These are phyloP conservation scores for Boloria selene DNA, from an alignment of 2,888 invertebrate genomes.

Conservation along the genomic window DNA sequence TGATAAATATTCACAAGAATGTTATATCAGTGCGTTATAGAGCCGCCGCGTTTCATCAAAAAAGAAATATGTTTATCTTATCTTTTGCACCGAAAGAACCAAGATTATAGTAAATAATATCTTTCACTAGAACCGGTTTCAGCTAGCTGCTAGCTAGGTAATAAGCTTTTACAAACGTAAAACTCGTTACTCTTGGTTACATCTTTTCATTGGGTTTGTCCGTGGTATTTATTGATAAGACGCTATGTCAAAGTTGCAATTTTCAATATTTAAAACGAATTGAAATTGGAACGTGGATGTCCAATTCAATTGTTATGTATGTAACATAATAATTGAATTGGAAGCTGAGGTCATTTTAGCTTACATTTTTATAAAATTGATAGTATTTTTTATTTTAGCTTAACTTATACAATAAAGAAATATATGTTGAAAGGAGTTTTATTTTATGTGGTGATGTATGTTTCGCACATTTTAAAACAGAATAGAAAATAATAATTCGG, in stretches of 20 bases:
- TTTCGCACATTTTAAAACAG: no score
- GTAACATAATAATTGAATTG: no score
- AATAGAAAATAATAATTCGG: no score
- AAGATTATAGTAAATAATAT: slow-evolving; percentile 1
- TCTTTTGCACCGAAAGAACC: slow-evolving; percentile 19
- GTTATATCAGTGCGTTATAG: slow-evolving; percentile 3
- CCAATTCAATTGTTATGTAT: slow-evolving; percentile 7
- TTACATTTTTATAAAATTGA: slow-evolving; percentile 2
- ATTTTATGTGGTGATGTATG: no score
- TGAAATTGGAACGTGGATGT: slow-evolving; percentile 13
- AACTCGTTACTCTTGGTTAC: slow-evolving; percentile 3
- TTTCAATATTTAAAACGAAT: slow-evolving; percentile 24
- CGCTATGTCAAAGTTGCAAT: slow-evolving; percentile 21
- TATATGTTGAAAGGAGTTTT: no score
- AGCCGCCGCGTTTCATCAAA: slow-evolving; percentile 27
- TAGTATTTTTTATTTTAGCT: not conserved
- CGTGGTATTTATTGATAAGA: slow-evolving; percentile 21
- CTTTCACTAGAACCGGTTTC: slow-evolving; percentile 5
- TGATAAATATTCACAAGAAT: not conserved
- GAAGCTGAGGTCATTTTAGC: slow-evolving; percentile 4
- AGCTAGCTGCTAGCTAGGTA: not conserved
- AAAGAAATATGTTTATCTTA: slow-evolving; percentile 22
- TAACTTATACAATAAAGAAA: not conserved
- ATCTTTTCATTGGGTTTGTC: slow-evolving; percentile 15
- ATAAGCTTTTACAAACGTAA: not conserved